Conservation (phyloP, 2,888 invertebrate genomes). For the Agriopis leucophaearia region DNA sequence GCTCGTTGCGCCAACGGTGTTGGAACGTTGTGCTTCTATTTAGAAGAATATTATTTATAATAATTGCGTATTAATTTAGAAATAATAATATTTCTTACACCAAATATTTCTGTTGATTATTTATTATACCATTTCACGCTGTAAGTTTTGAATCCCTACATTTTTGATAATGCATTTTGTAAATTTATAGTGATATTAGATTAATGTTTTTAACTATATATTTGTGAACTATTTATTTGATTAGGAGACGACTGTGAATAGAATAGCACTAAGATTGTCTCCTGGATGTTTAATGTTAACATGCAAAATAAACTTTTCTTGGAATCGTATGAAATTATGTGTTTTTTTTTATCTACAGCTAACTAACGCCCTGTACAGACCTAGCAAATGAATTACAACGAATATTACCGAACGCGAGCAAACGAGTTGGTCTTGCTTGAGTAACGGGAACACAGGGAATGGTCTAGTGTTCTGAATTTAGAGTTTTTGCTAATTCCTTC, state of each 20-base stretch:
- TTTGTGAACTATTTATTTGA: constrained; percentile 82
- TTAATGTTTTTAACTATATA: constrained; percentile 76
- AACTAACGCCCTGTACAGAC: no score
- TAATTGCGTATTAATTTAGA: neutral
- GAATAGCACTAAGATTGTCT: constrained; percentile 75
- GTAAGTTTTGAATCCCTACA: constrained; percentile 49
- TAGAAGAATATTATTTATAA: neutral
- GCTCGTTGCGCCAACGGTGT: no score
- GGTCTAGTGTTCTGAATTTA: no score
- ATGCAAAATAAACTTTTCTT: constrained; percentile 79
- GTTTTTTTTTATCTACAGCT: neutral
- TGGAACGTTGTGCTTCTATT: neutral
- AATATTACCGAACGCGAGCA: no score
- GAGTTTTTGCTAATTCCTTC: no score
- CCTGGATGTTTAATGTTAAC: constrained; percentile 82
- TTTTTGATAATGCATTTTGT: constrained; percentile 66
- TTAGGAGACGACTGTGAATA: constrained; percentile 72
- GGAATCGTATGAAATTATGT: constrained; percentile 45
- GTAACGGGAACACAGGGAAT: no score
- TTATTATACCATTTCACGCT: constrained; percentile 39
- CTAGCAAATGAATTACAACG: no score
- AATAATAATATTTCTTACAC: constrained; percentile 44
- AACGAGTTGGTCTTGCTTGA: no score
- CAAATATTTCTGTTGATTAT: constrained; percentile 58
- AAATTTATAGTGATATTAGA: constrained; percentile 83